These are phyloP conservation scores for Drosophila arawakana DNA, from an alignment of 1,140 invertebrate genomes.

Conservation along the genomic window DNA sequence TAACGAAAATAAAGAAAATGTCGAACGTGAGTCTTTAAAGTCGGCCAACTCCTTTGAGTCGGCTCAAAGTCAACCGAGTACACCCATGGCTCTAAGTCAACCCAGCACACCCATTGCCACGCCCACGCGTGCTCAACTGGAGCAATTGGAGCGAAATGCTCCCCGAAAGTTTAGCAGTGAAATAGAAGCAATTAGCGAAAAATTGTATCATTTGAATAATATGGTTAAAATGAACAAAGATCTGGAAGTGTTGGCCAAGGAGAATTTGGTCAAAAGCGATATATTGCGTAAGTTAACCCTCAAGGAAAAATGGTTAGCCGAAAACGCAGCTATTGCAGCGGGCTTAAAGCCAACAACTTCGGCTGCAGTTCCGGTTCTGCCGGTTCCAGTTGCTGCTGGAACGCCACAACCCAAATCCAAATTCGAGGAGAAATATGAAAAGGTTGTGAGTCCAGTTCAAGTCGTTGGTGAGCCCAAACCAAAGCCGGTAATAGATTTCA, in stretches of 20 bases:
- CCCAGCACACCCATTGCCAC: conserved; percentile 49
- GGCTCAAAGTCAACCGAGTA: conserved; percentile 58
- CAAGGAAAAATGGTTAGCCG: conserved; percentile 83
- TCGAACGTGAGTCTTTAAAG: conserved; percentile 52
- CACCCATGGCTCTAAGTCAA: conserved; percentile 61
- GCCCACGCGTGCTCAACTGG: conserved; percentile 70
- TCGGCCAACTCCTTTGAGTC: conserved; percentile 75
- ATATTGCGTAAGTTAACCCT: conserved; percentile 81
- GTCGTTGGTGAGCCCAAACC: conserved; percentile 38
- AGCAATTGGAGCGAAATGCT: conserved; percentile 76
- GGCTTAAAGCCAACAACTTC: conserved; percentile 38
- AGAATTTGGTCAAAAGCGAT: conserved; percentile 83
- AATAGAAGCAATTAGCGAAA: conserved; percentile 83
- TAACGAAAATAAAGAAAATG: conserved; percentile 68
- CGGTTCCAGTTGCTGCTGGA: neutral
- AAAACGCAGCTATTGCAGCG: conserved; percentile 72
- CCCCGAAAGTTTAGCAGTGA: conserved; percentile 74
- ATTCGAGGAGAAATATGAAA: conserved; percentile 74
- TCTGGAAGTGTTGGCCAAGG: conserved; percentile 77
- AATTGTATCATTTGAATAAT: conserved; percentile 78
- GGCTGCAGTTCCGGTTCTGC: neutral
- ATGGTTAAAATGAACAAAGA: conserved; percentile 84
- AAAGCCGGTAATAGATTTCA: conserved; percentile 68
- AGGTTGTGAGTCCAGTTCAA: conserved; percentile 41
- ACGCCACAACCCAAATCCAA: conserved; percentile 59